Conservation (phyloP, 2,797 vertebrate species). For the Coregonus sp. region DNA sequence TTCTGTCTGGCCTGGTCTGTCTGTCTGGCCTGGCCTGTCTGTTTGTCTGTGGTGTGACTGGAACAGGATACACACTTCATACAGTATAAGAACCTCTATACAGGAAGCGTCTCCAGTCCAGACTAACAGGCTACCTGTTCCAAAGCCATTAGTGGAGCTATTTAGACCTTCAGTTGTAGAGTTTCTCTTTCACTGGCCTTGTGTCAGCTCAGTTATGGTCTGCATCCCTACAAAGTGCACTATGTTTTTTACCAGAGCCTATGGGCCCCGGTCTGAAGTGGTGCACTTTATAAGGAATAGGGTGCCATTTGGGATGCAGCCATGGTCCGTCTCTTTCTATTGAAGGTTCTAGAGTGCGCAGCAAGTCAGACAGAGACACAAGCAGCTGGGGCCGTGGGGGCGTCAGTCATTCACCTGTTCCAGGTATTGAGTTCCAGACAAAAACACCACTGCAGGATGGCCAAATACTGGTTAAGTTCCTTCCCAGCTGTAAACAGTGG, state of each 20-base stretch:
- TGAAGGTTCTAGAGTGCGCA: neutral
- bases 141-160: neutral
- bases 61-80: constrained; percentile 1
- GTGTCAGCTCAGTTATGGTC: neutral
- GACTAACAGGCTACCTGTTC: neutral
- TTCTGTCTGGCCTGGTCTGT: neutral
- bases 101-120: neutral
- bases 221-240: neutral
- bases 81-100: neutral
- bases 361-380: neutral
- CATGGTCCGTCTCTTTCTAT: neutral
- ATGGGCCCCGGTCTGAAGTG: no score
- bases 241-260: neutral
- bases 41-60: neutral
- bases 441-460: constrained; percentile 15
- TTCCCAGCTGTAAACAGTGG: constrained; percentile 27
- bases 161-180: neutral
- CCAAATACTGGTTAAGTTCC: constrained; percentile 40
- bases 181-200: neutral
- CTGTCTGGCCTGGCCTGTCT: neutral
- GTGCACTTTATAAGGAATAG: neutral
- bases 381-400: neutral
- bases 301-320: neutral
- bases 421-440: constrained; percentile 39
- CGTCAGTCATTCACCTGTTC: constrained; percentile 1